phyloP scores from a whole-genome alignment of 2,797 vertebrate genomes.

The Epinephelus awoara region DNA sequence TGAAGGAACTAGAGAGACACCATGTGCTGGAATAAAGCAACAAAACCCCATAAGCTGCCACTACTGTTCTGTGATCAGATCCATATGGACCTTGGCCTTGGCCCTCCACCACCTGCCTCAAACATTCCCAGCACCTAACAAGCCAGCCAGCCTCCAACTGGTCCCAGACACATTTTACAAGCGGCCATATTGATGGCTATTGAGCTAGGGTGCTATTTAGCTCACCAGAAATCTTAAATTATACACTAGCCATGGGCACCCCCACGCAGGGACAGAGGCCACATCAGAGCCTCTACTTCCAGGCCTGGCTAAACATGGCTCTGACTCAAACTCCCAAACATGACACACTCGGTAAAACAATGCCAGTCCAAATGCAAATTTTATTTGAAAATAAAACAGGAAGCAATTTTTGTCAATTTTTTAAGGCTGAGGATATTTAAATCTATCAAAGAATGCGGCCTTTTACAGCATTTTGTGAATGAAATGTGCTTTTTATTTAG shows the following conservation, averaged over 20 bases:
- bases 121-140: conserved; percentile 81
- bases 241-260: conserved; percentile 78
- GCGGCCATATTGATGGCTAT: conserved; percentile 83
- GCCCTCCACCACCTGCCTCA: conserved; percentile 83
- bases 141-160: conserved; percentile 76
- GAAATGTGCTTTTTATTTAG: conserved; percentile 39
- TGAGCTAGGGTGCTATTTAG: conserved; percentile 82
- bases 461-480: conserved; percentile 39
- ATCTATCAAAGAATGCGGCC: conserved; percentile 32
- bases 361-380: conserved; percentile 57
- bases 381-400: conserved; percentile 60
- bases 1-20: conserved; percentile 68
- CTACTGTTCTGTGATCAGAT: conserved; percentile 89
- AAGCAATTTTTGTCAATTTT: conserved; percentile 41
- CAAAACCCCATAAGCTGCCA: conserved; percentile 80
- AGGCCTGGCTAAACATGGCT: conserved; percentile 65
- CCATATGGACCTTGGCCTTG: conserved; percentile 83
- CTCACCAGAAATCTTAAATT: conserved; percentile 85
- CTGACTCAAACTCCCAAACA: conserved; percentile 60
- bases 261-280: conserved; percentile 72
- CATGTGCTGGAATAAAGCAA: conserved; percentile 72
- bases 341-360: conserved; percentile 46
- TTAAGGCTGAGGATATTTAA: conserved; percentile 43
- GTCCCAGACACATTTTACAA: conserved; percentile 83
- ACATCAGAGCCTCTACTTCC: conserved; percentile 78